A percentile compares a stretch with the other conserved stretches of the same genome.
Evolutionary conservation across 2,797 vertebrate species (phyloP).

Genomic region (Leptoclinus maculatus): DNA sequence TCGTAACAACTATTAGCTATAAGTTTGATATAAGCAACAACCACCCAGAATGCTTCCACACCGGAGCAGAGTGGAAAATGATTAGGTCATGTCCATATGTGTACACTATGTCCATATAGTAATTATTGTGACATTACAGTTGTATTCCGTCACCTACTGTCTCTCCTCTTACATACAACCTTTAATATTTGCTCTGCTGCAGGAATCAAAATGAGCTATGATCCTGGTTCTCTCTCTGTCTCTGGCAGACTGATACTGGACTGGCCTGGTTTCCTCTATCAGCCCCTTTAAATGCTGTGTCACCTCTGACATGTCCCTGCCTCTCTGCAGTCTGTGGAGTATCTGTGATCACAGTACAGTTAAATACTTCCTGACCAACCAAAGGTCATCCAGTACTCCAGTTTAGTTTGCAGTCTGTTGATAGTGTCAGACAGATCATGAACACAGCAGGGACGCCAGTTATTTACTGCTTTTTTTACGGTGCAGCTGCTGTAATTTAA

Average conservation of each 20-base stretch:
- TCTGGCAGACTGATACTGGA: conserved; percentile 14
- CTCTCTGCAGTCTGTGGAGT: conserved; percentile 7
- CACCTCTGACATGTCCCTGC: background rate
- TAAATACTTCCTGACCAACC: conserved; percentile 21
- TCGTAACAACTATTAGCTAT: too few species aligned
- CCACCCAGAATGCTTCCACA: background rate
- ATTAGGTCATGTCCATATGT: background rate
- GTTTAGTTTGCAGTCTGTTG: too few species aligned
- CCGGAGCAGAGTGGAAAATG: too few species aligned
- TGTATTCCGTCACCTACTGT: too few species aligned
- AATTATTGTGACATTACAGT: too few species aligned
- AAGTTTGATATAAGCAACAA: background rate
- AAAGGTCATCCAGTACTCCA: background rate
- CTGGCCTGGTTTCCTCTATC: conserved; percentile 28
- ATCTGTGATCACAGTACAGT: conserved; percentile 22
- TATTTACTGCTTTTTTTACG: too few species aligned
- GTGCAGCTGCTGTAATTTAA: too few species aligned
- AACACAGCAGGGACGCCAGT: too few species aligned
- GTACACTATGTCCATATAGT: background rate
- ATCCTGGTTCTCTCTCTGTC: too few species aligned
- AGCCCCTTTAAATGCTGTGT: conserved; percentile 9
- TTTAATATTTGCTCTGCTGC: too few species aligned
- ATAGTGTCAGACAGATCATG: too few species aligned
- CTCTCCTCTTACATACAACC: too few species aligned
- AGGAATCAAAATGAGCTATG: background rate